Base-by-base conservation (phyloP, 2,113 vertebrate genomes). In the Leiothrix lutea region DNA sequence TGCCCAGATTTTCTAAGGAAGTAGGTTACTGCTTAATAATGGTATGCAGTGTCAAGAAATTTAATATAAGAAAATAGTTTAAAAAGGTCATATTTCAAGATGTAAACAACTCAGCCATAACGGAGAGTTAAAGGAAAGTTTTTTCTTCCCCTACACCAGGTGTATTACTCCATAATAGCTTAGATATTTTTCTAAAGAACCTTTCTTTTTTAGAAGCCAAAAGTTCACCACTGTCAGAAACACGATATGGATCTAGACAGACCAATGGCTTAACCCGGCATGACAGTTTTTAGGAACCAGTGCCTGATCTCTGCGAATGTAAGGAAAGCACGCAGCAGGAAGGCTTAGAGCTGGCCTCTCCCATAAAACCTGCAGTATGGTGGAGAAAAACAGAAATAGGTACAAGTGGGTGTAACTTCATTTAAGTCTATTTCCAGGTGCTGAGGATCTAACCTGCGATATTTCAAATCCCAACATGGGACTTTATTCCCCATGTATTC, bases 401-500 rank as follows among this genome's bases (percentile, higher is more conserved):
- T 82, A 48, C 28, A 75, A 91, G 40, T n/a, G 17, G 42, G 80
- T 80, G 81, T 66, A 81, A 79, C 53, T 79, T 53, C 35, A 51
- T 4, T 62, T 45, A 85, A 95, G 53, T 79, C 73, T 93, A 5
- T 54, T 96, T 60, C 80, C 83, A 80, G 77, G 90, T 94, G 91
- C 50, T 77, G 44, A 91, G 67, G 73, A 91, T 87, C 58, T 67
- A 94, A 74, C 75, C 35, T 66, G 44, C 56, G 88, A 69, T 56
- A 77, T 82, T 91, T 86, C 48, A 80, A 88, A 94, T 38, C 79
- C 60, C 71, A 42, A 24, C 2, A 23, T 48, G 47, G 23, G 23
- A 48, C 24, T 96, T 95, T 73, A 48, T 54, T 96, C 57, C 4
- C 8, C 40, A 7, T 56, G 57, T 74, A 95, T 96, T 94, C 93